Evolutionary conservation across 2,113 vertebrate genomes (phyloP).

Genomic region (Macaca fascicularis): DNA sequence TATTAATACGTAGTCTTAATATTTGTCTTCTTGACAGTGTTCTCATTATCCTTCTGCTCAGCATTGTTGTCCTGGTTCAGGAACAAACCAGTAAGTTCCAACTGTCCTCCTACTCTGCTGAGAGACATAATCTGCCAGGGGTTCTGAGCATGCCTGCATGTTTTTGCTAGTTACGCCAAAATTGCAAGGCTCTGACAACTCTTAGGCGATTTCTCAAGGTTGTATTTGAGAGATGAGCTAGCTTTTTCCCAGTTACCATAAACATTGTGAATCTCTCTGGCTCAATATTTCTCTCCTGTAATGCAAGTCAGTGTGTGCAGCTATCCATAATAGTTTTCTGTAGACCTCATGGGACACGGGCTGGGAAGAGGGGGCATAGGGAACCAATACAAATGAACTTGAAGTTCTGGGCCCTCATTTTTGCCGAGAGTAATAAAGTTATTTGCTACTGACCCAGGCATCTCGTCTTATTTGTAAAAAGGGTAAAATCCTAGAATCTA

Average conservation of each 20-base stretch:
- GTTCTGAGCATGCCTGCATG: neutral
- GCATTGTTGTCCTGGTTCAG: neutral
- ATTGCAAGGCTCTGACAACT: neutral
- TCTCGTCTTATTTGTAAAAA: neutral
- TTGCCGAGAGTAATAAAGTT: neutral
- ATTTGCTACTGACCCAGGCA: neutral
- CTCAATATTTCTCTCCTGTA: neutral
- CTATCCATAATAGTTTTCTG: neutral
- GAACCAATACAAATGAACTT: neutral
- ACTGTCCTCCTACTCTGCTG: neutral
- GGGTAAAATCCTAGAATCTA: neutral
- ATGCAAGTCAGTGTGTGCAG: neutral
- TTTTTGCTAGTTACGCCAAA: neutral
- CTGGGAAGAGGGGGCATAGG: accelerated
- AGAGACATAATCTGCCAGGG: accelerated
- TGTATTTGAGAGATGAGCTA: neutral
- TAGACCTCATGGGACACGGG: accelerated
- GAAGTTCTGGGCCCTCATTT: neutral
- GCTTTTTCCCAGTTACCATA: neutral
- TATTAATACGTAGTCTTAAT: neutral
- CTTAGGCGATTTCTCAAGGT: neutral
- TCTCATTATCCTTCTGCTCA: neutral
- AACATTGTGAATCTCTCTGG: neutral
- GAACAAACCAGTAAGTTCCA: neutral
- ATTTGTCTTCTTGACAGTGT: neutral